phyloP scores from a whole-genome alignment of 2,113 vertebrate species.

The Myrmecophaga tridactyla region DNA sequence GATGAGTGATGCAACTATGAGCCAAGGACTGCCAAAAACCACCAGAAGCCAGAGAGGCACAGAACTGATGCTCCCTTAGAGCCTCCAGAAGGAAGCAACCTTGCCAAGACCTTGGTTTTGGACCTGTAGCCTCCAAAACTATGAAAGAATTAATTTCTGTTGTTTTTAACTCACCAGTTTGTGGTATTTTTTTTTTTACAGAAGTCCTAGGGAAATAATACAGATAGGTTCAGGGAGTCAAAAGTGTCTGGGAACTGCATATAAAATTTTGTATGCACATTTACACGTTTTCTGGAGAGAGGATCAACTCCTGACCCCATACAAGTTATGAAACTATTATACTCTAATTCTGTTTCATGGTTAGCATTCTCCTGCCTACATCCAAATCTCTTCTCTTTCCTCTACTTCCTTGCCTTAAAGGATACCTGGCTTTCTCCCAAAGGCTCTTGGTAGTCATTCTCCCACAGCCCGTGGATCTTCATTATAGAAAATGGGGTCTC shows the following conservation, averaged over 20 bases:
- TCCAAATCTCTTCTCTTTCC: neutral
- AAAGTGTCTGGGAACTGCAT: neutral
- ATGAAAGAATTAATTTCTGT: too few relatives aligned
- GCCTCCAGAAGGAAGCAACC: too few relatives aligned
- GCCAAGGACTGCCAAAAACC: too few relatives aligned
- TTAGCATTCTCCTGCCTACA: neutral
- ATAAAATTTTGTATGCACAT: neutral
- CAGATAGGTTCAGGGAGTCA: neutral
- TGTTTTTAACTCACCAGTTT: too few relatives aligned
- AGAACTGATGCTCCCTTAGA: too few relatives aligned
- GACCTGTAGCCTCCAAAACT: too few relatives aligned
- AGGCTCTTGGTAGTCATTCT: neutral
- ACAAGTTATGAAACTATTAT: neutral
- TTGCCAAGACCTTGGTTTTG: too few relatives aligned
- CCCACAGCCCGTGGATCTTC: neutral
- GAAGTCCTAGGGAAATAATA: too few relatives aligned
- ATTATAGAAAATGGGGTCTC: neutral
- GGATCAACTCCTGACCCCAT: neutral
- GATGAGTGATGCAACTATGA: too few relatives aligned
- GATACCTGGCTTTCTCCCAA: neutral
- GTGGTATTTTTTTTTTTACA: too few relatives aligned
- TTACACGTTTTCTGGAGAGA: neutral
- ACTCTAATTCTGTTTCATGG: neutral
- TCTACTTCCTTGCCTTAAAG: neutral
- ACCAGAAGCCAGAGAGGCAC: too few relatives aligned